These are phyloP conservation scores for Tetraodon nigroviridis DNA, from an alignment of 2,113 vertebrate species.

Conservation along the genomic window DNA sequence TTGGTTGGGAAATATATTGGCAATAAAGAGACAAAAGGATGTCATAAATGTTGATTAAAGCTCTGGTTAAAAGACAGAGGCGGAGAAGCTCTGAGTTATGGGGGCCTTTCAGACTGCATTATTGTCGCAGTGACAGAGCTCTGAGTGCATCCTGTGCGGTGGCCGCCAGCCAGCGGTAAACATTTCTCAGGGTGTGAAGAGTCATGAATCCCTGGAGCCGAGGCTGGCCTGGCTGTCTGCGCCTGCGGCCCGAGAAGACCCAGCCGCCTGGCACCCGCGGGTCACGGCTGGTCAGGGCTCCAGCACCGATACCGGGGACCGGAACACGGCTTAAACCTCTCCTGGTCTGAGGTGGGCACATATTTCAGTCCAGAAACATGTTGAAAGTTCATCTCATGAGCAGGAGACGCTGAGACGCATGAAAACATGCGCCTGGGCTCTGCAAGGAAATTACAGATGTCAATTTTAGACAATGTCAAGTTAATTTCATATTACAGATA, in stretches of 20 bases:
- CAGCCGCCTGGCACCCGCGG: conserved; percentile 64
- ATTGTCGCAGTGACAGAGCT: conserved; percentile 78
- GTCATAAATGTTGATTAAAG: conserved; percentile 82
- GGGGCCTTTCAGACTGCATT: conserved; percentile 67
- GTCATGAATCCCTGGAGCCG: conserved; percentile 72
- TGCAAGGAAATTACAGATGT: too few relatives aligned
- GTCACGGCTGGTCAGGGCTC: conserved; percentile 46
- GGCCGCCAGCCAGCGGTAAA: conserved; percentile 69
- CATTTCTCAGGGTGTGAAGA: conserved; percentile 68
- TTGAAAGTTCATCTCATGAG: conserved; percentile 12
- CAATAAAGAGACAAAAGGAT: conserved; percentile 81
- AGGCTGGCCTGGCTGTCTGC: conserved; percentile 50
- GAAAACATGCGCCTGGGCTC: too few relatives aligned
- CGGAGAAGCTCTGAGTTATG: conserved; percentile 75
- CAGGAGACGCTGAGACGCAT: conserved; percentile 7
- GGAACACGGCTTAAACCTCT: conserved; percentile 48
- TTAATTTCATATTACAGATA: too few relatives aligned
- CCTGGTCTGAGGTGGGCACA: conserved; percentile 38
- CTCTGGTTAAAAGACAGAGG: conserved; percentile 76
- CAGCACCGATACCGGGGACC: conserved; percentile 51
- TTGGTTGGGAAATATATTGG: conserved; percentile 77
- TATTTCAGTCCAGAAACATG: conserved; percentile 11
- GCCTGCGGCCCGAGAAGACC: conserved; percentile 67
- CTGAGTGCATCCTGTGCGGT: conserved; percentile 67
- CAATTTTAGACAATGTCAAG: too few relatives aligned